Percentiles rank a stretch among this genome's conserved stretches.
These are phyloP conservation scores for Phalloptychus januarius DNA, from an alignment of 2,797 vertebrate genomes.

Conservation along the genomic window DNA sequence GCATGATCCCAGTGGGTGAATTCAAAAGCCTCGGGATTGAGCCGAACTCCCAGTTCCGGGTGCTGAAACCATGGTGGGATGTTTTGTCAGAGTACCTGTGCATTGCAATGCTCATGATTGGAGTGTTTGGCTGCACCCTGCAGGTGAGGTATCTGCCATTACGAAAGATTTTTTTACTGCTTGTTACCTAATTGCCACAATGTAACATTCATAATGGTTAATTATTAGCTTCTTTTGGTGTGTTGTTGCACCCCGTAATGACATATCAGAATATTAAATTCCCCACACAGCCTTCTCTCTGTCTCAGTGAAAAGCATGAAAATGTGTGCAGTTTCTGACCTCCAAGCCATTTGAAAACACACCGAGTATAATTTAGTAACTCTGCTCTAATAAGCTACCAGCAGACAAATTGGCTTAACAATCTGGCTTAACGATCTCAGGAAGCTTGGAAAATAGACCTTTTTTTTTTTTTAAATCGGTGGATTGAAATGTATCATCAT, in stretches of 20 bases:
- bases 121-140: constrained; percentile 91
- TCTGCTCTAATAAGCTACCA: neutral
- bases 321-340: neutral
- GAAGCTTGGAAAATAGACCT: no score
- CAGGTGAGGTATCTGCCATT: constrained; percentile 79
- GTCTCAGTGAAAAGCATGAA: neutral
- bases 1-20: constrained; percentile 92
- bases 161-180: neutral
- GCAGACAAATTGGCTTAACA: neutral
- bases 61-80: constrained; percentile 95
- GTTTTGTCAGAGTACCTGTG: constrained; percentile 92
- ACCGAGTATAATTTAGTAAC: neutral
- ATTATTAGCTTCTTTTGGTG: neutral
- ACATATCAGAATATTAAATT: neutral
- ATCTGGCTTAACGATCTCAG: no score
- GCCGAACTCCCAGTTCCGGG: constrained; percentile 85
- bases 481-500: no score
- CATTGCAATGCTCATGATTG: constrained; percentile 92
- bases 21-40: constrained; percentile 86
- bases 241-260: neutral
- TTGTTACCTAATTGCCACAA: neutral
- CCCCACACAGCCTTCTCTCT: neutral
- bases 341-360: neutral
- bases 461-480: no score
- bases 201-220: neutral